These are phyloP conservation scores for Hozukius guyotensis DNA, from an alignment of 2,797 vertebrate genomes.

Conservation along the genomic window DNA sequence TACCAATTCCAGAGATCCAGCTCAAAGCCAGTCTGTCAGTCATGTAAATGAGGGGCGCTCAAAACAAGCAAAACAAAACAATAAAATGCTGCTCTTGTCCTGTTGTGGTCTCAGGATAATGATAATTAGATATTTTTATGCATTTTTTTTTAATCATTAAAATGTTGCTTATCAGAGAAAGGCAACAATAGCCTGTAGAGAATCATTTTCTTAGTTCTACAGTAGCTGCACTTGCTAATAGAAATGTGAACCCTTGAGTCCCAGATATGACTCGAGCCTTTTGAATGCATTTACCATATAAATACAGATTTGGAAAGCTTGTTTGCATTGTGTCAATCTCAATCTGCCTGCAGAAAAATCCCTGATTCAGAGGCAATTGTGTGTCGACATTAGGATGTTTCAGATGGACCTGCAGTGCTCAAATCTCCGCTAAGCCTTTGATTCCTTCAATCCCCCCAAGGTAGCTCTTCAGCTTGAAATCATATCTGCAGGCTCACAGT, in stretches of 20 bases:
- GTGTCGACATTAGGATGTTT: constrained; percentile 70
- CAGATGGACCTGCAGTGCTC: constrained; percentile 65
- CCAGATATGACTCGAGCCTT: constrained; percentile 4
- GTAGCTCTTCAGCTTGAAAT: constrained; percentile 70
- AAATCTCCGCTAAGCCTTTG: constrained; percentile 76
- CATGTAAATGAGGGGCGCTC: background rate
- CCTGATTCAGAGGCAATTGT: constrained; percentile 58
- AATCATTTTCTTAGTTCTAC: background rate
- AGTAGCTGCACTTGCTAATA: background rate
- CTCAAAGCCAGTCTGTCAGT: constrained; percentile 1
- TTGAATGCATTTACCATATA: constrained; percentile 27
- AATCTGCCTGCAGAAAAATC: constrained; percentile 57
- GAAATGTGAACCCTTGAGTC: constrained; percentile 22
- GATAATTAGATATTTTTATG: background rate
- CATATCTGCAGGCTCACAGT: constrained; percentile 66
- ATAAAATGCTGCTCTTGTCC: background rate
- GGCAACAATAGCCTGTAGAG: background rate
- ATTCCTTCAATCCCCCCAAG: constrained; percentile 74
- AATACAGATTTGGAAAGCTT: constrained; percentile 43
- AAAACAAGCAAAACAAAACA: background rate
- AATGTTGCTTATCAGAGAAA: background rate
- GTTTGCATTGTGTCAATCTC: constrained; percentile 53
- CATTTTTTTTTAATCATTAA: background rate
- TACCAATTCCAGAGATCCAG: constrained; percentile 42
- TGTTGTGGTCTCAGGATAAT: background rate